A percentile compares a stretch with the other conserved stretches of the same genome.
phyloP scores from a whole-genome alignment of 2,888 invertebrate genomes.

The Epirrhoe tristata region DNA sequence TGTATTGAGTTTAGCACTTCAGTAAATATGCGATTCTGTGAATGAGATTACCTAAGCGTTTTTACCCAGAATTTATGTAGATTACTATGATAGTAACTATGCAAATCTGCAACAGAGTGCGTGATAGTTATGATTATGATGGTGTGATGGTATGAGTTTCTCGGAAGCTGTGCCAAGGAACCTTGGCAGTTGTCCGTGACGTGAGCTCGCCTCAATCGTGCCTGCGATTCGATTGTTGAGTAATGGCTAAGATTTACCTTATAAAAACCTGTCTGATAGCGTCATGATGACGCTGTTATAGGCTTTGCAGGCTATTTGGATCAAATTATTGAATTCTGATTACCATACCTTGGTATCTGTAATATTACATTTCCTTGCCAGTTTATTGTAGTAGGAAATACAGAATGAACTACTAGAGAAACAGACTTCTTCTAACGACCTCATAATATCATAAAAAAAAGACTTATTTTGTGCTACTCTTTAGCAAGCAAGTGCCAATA shows the following conservation, averaged over 20 bases:
- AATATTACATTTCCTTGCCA: not conserved
- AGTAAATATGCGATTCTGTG: conserved; percentile 6
- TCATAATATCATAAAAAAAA: too few species aligned
- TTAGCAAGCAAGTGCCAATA: not conserved
- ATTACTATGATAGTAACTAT: conserved; percentile 4
- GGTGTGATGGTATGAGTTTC: conserved; percentile 25
- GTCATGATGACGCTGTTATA: conserved; percentile 25
- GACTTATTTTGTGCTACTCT: not conserved
- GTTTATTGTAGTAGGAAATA: not conserved
- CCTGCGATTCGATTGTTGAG: conserved; percentile 28
- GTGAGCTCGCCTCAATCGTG: conserved; percentile 34
- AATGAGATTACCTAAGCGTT: not conserved
- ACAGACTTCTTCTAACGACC: too few species aligned
- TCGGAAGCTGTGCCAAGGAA: conserved; percentile 27
- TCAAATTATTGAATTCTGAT: not conserved
- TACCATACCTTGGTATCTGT: not conserved
- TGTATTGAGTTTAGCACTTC: conserved; percentile 14
- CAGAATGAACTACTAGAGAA: not conserved
- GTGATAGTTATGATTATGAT: conserved; percentile 1
- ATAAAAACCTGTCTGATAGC: conserved; percentile 22
- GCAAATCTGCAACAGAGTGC: conserved; percentile 3
- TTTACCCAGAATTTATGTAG: conserved; percentile 8
- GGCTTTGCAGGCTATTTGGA: not conserved
- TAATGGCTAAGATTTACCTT: conserved; percentile 25
- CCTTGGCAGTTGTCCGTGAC: conserved; percentile 37